Evolutionary conservation across 2,797 vertebrate genomes (phyloP).

Genomic region (Triplophysa bombifrons): DNA sequence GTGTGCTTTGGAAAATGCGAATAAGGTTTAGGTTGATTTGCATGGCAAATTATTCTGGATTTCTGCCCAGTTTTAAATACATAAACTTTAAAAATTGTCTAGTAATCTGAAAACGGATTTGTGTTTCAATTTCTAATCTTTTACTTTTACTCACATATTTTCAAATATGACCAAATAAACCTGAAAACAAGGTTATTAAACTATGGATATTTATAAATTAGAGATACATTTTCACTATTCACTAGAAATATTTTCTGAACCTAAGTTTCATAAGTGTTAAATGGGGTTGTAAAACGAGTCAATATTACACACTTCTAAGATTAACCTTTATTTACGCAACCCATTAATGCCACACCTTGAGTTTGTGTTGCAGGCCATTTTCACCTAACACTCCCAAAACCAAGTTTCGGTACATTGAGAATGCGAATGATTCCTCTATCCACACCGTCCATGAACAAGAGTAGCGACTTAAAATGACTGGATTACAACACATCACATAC

Average conservation of each 20-base stretch:
- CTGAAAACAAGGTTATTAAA: background rate
- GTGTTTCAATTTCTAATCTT: background rate
- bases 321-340: background rate
- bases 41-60: background rate
- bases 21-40: background rate
- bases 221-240: too few relatives aligned
- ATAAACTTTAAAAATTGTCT: background rate
- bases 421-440: conserved; percentile 22
- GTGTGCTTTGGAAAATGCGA: background rate
- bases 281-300: background rate
- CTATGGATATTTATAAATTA: too few relatives aligned
- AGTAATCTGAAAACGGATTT: background rate
- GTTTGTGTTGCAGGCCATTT: background rate
- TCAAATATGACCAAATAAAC: background rate
- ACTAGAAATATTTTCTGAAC: background rate
- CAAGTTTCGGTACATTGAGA: conserved; percentile 21
- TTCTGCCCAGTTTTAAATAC: background rate
- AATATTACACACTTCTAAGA: background rate
- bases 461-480: conserved; percentile 37
- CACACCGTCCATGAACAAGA: conserved; percentile 28
- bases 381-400: conserved; percentile 25
- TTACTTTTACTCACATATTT: background rate
- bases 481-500: conserved; percentile 54
- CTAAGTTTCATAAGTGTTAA: background rate
- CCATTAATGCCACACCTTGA: conserved; percentile 3